Evolutionary conservation across 2,797 vertebrate species (phyloP).

Genomic region (Pseudochirops cupreus): DNA sequence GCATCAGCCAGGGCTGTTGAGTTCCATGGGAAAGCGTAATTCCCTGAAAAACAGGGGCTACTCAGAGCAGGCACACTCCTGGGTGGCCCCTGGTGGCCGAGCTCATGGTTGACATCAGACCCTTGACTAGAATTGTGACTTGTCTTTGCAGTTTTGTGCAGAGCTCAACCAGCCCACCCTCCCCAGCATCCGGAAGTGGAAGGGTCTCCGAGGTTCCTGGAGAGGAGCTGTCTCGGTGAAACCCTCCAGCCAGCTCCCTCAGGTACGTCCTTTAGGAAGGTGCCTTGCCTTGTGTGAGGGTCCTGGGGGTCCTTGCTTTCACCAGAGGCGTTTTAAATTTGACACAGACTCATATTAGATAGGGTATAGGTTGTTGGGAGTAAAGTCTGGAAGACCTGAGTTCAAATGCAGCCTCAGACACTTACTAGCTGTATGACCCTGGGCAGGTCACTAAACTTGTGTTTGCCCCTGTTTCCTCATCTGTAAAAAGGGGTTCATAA

Average conservation of each 20-base stretch:
- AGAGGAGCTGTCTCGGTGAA: slow-evolving; percentile 91
- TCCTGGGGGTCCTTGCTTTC: neutral
- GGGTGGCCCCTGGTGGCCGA: too few species aligned
- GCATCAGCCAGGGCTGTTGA: too few species aligned
- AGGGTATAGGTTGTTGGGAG: neutral
- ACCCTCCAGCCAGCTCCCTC: slow-evolving; percentile 86
- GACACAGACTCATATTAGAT: neutral
- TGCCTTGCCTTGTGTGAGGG: slow-evolving; percentile 41
- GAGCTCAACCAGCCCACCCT: slow-evolving; percentile 95
- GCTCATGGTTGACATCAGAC: neutral
- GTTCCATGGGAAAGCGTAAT: too few species aligned
- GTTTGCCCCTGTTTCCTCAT: too few species aligned
- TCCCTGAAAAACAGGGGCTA: too few species aligned
- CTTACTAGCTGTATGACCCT: neutral
- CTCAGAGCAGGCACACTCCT: too few species aligned
- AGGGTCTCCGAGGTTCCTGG: slow-evolving; percentile 92
- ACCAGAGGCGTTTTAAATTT: slow-evolving; percentile 49
- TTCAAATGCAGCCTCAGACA: neutral
- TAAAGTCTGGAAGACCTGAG: too few species aligned
- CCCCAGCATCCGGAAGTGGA: slow-evolving; percentile 93
- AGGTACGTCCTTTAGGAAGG: slow-evolving; percentile 84
- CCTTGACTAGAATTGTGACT: neutral
- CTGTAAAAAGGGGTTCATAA: too few species aligned
- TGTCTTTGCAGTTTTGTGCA: slow-evolving; percentile 91
- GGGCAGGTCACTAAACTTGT: neutral